These are phyloP conservation scores for Eulemur mongoz DNA, from an alignment of 2,797 vertebrate genomes.

Conservation along the genomic window DNA sequence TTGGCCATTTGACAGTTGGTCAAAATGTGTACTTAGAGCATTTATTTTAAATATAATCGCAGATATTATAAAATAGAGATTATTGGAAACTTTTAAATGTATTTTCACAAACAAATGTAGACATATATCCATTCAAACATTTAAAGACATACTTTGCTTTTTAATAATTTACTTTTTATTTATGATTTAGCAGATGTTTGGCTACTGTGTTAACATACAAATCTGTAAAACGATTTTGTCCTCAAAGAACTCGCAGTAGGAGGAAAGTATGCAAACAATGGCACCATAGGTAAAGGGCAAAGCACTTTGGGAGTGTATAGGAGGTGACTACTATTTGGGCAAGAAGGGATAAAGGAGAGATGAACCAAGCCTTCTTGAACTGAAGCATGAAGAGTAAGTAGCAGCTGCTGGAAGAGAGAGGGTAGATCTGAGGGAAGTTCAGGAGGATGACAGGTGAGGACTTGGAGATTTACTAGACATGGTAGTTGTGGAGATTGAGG, in stretches of 20 bases:
- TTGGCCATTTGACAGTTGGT: neutral
- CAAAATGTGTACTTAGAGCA: neutral
- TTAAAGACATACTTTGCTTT: slow-evolving; percentile 9
- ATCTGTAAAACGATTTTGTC: neutral
- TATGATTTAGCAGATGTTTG: neutral
- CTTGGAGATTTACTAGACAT: neutral
- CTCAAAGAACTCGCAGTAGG: neutral
- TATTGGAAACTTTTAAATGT: neutral
- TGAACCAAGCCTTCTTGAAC: neutral
- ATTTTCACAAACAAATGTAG: neutral
- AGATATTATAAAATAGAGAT: slow-evolving; percentile 17
- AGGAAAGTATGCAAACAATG: neutral
- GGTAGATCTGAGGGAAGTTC: neutral
- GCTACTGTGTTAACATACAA: slow-evolving; percentile 3
- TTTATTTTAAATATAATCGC: neutral
- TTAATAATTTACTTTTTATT: slow-evolving; percentile 10
- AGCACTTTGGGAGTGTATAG: neutral
- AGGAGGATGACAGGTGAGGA: neutral
- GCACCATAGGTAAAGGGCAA: neutral
- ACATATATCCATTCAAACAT: neutral
- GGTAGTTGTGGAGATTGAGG: neutral
- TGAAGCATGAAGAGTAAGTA: neutral
- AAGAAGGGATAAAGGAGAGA: neutral
- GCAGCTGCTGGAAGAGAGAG: neutral
- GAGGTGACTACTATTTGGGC: neutral